Conservation (phyloP, 2,797 vertebrate species). For the Phrynocephalus forsythii region DNA sequence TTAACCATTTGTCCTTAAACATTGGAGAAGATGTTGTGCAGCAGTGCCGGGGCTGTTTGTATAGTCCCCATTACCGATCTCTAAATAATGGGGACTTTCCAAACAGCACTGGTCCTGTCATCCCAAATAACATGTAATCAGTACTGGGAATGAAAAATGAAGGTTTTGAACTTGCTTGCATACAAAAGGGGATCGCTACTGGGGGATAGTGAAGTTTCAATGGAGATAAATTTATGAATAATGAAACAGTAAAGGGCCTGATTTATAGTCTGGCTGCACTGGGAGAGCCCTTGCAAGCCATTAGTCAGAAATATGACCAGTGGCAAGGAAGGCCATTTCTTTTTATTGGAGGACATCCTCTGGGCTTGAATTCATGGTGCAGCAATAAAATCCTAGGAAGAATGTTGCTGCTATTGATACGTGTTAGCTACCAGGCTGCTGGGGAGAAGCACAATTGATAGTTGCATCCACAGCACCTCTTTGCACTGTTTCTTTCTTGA, state of each 20-base stretch:
- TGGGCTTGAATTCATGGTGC: conserved; percentile 23
- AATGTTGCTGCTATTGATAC: conserved; percentile 17
- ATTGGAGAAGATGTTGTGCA: conserved; percentile 7
- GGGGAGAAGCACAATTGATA: conserved; percentile 3
- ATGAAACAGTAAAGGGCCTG: conserved; percentile 8
- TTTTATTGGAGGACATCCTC: conserved; percentile 33
- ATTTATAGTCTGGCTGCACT: conserved; percentile 18
- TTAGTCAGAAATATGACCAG: conserved; percentile 32
- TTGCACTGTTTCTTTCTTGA: background rate
- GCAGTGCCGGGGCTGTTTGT: conserved; percentile 21
- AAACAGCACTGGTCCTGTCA: conserved; percentile 20
- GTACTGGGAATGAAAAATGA: conserved; percentile 35
- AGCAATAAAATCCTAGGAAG: conserved; percentile 22
- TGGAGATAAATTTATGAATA: conserved; percentile 38
- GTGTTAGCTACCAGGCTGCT: conserved; percentile 11
- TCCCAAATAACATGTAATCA: conserved; percentile 43
- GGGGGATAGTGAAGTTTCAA: conserved; percentile 7
- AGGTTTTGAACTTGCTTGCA: conserved; percentile 20
- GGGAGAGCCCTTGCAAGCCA: conserved; percentile 21
- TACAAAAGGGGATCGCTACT: conserved; percentile 15
- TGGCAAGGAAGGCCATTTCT: conserved; percentile 24
- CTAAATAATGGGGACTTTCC: conserved; percentile 41
- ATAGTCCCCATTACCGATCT: conserved; percentile 22
- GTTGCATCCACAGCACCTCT: background rate
- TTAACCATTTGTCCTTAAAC: conserved; percentile 34